Evolutionary conservation across 2,797 vertebrate species (phyloP).

Genomic region (Clarias laeviceps): DNA sequence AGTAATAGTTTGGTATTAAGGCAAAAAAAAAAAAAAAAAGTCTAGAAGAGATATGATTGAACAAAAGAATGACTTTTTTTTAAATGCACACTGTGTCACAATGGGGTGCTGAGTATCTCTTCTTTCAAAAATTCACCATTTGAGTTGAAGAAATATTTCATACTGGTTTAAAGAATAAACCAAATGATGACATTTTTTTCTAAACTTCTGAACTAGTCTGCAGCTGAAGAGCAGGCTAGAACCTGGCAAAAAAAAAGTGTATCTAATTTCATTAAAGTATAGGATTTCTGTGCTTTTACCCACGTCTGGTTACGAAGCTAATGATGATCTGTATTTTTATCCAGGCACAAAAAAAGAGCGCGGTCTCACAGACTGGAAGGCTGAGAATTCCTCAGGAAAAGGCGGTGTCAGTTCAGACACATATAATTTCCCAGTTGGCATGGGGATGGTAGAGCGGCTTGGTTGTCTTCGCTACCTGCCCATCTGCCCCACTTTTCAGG

Average conservation of each 20-base stretch:
- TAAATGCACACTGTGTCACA: background rate
- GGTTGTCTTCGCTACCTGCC: slow-evolving; percentile 80
- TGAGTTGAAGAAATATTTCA: background rate
- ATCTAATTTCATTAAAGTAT: background rate
- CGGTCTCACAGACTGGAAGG: slow-evolving; percentile 86
- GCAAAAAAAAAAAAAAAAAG: background rate
- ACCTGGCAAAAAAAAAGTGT: background rate
- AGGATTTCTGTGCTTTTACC: background rate
- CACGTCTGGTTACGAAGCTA: background rate
- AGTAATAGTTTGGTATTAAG: background rate
- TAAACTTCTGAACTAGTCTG: background rate
- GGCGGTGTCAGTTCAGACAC: slow-evolving; percentile 67
- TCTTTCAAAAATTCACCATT: background rate
- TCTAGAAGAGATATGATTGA: background rate
- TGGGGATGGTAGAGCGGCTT: slow-evolving; percentile 73
- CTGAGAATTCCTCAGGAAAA: slow-evolving; percentile 70
- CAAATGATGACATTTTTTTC: background rate
- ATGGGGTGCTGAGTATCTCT: background rate
- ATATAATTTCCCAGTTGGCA: slow-evolving; percentile 89
- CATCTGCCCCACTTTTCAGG: slow-evolving; percentile 86
- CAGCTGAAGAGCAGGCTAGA: background rate
- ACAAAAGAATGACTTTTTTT: background rate
- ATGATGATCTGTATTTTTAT: slow-evolving; percentile 29
- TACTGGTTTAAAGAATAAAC: background rate
- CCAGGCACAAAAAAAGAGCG: slow-evolving; percentile 86